These are phyloP conservation scores for Synanceia verrucosa DNA, from an alignment of 2,797 vertebrate species.

Conservation along the genomic window DNA sequence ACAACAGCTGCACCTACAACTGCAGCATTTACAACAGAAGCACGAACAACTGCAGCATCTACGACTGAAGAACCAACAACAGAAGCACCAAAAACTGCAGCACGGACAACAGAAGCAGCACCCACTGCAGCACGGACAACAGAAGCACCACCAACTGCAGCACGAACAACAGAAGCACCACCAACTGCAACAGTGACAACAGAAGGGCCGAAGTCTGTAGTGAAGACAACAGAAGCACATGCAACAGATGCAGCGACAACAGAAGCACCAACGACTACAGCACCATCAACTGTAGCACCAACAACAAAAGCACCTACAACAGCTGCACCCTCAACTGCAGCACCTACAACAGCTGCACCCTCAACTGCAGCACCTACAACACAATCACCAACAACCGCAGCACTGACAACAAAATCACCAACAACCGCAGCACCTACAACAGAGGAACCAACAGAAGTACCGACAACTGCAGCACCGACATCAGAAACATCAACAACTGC, in stretches of 20 bases:
- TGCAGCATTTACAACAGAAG: no score
- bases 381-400: background rate
- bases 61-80: background rate
- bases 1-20: background rate
- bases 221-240: background rate
- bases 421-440: background rate
- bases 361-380: no score
- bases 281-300: background rate
- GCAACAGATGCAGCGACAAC: background rate
- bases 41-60: no score
- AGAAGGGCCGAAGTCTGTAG: no score
- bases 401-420: background rate
- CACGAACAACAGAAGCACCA: background rate
- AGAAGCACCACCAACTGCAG: background rate
- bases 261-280: background rate
- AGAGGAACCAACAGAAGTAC: background rate
- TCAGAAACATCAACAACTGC: background rate
- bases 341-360: background rate
- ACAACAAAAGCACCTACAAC: background rate
- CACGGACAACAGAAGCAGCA: background rate
- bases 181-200: background rate
- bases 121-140: background rate
- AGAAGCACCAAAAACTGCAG: accelerated
- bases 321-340: background rate
- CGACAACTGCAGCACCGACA: background rate